Evolutionary conservation across 2,113 vertebrate species (phyloP).

Genomic region (Tiliqua scincoides): DNA sequence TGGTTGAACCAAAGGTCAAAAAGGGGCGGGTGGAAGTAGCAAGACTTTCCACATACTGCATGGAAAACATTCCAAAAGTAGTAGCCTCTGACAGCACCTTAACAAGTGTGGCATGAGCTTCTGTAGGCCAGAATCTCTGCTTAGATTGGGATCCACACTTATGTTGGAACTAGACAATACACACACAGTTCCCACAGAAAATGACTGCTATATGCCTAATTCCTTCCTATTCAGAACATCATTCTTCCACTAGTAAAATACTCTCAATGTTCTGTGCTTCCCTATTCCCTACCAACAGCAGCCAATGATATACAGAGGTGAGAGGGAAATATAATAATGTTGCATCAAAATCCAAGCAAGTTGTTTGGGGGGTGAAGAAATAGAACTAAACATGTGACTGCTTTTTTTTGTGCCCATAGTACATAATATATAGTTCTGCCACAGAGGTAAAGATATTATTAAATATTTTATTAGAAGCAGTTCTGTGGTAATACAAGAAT

Average conservation of each 20-base stretch:
- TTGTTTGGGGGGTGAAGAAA: not conserved
- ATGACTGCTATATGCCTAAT: not conserved
- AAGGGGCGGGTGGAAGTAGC: not conserved
- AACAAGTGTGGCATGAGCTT: not conserved
- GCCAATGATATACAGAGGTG: not conserved
- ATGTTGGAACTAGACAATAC: not conserved
- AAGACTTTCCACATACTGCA: not conserved
- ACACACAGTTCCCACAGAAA: not conserved
- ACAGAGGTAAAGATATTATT: not conserved
- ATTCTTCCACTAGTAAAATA: not conserved
- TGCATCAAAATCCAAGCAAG: not conserved
- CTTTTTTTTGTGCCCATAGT: not conserved
- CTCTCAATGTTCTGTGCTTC: too few relatives aligned
- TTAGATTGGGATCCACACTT: not conserved
- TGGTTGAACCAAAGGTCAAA: not conserved
- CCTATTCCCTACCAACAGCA: not conserved
- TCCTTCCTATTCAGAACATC: not conserved
- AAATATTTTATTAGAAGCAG: not conserved
- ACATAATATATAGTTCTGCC: not conserved
- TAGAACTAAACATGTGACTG: not conserved
- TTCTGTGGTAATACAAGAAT: not conserved
- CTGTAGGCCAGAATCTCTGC: not conserved
- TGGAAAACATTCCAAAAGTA: not conserved
- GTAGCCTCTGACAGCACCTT: not conserved
- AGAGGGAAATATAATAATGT: not conserved